Conservation (phyloP, 2,888 invertebrate species). For the Hirtodrosophila cameraria region DNA sequence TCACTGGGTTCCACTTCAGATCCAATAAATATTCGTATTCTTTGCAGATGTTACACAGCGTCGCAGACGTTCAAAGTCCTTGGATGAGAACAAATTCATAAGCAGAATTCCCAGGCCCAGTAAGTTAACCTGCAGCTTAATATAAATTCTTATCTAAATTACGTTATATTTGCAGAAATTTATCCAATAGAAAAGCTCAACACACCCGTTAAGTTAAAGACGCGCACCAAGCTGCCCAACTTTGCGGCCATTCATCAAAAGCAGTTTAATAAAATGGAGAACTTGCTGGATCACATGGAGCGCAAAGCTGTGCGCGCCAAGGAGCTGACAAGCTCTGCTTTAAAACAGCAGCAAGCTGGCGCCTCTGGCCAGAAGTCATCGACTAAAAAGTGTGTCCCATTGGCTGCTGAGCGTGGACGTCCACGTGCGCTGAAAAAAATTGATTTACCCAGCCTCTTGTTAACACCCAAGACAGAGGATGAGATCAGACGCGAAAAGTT, state of each 20-base stretch:
- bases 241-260: conserved; percentile 88
- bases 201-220: conserved; percentile 56
- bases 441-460: conserved; percentile 26
- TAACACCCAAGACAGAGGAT: conserved; percentile 1
- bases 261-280: conserved; percentile 88
- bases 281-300: conserved; percentile 86
- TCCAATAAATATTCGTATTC: background rate
- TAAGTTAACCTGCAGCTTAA: conserved; percentile 34
- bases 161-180: conserved; percentile 14
- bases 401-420: conserved; percentile 15
- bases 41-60: conserved; percentile 74
- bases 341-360: conserved; percentile 36
- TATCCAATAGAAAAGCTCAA: conserved; percentile 4
- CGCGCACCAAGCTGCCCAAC: conserved; percentile 87
- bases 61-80: conserved; percentile 80
- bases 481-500: conserved; percentile 13
- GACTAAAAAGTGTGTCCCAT: conserved; percentile 13
- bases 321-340: conserved; percentile 67
- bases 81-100: conserved; percentile 56
- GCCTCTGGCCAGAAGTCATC: conserved; percentile 21
- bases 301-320: conserved; percentile 84
- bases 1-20: background rate
- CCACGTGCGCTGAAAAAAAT: conserved; percentile 58
- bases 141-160: background rate
- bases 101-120: conserved; percentile 65